Evolutionary conservation across 1,140 invertebrate species (phyloP).

Genomic region (Pteromalus puparum): DNA sequence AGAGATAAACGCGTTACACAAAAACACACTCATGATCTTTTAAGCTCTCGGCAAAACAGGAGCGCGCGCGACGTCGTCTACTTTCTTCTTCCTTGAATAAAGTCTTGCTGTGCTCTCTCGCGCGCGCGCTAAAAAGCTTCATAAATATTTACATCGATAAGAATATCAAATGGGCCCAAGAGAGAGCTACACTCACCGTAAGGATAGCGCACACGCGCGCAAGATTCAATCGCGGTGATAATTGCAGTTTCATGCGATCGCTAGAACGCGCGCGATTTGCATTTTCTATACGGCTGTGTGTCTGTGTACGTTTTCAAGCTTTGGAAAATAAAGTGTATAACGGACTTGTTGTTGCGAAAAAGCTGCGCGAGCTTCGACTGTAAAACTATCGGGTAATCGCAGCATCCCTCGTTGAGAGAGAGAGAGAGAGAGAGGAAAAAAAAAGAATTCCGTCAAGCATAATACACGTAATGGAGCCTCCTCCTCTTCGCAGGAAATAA

Average conservation of each 20-base stretch:
- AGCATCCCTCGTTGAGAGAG: not conserved
- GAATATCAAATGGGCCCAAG: constrained; percentile 25
- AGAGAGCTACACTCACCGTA: not conserved
- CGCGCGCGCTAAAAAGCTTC: constrained; percentile 26
- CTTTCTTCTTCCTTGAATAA: constrained; percentile 35
- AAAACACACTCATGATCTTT: constrained; percentile 44
- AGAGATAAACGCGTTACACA: constrained; percentile 43
- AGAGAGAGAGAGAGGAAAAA: not conserved
- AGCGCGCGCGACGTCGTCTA: not conserved
- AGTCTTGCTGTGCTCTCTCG: not conserved
- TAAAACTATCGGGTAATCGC: not conserved
- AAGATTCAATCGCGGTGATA: not conserved
- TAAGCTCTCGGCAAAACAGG: constrained; percentile 31
- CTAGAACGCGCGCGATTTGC: not conserved
- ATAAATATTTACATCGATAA: constrained; percentile 47
- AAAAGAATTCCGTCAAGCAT: constrained; percentile 38
- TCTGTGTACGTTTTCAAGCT: no score
- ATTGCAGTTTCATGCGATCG: not conserved
- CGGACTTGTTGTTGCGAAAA: not conserved
- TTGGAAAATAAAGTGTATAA: no score
- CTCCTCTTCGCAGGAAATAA: constrained; percentile 13
- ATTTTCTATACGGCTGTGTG: not conserved
- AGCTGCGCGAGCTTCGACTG: not conserved
- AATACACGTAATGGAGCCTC: constrained; percentile 5
- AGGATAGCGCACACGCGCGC: not conserved